These are phyloP conservation scores for Illadopsis cleaveri DNA, from an alignment of 2,113 vertebrate genomes.

Conservation along the genomic window DNA sequence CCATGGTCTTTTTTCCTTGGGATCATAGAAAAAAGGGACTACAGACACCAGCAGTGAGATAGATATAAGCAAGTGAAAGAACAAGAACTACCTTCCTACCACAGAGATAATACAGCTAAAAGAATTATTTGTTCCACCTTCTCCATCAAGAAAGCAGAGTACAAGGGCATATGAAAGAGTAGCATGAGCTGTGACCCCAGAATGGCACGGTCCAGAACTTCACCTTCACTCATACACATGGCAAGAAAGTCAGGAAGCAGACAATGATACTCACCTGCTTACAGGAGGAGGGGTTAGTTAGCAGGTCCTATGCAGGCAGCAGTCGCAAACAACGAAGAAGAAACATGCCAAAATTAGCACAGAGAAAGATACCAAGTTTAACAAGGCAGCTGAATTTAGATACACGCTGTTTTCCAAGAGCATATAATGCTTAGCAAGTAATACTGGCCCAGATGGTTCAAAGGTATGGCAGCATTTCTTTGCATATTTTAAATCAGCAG, in stretches of 20 bases:
- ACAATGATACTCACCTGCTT: constrained; percentile 87
- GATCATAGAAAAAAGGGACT: neutral
- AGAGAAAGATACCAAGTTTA: constrained; percentile 67
- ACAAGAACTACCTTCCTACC: neutral
- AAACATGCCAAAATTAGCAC: constrained; percentile 85
- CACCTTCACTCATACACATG: neutral
- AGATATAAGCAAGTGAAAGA: neutral
- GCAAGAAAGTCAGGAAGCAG: neutral
- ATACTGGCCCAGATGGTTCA: neutral
- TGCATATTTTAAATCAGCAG: neutral
- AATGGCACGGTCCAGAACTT: neutral
- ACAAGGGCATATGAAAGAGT: neutral
- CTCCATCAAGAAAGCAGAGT: neutral
- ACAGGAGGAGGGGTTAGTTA: constrained; percentile 90
- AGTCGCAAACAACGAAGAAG: constrained; percentile 79
- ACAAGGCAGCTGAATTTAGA: constrained; percentile 50
- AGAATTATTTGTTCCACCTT: neutral
- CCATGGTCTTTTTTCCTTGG: neutral
- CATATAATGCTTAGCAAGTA: constrained; percentile 27
- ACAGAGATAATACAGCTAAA: neutral
- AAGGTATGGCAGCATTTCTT: constrained; percentile 44
- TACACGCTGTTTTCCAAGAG: neutral
- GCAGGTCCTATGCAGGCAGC: constrained; percentile 90
- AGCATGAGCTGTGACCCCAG: neutral
- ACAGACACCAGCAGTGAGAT: neutral